Conservation (phyloP, 1,140 invertebrate genomes). For the Macrocentrus cingulum region DNA sequence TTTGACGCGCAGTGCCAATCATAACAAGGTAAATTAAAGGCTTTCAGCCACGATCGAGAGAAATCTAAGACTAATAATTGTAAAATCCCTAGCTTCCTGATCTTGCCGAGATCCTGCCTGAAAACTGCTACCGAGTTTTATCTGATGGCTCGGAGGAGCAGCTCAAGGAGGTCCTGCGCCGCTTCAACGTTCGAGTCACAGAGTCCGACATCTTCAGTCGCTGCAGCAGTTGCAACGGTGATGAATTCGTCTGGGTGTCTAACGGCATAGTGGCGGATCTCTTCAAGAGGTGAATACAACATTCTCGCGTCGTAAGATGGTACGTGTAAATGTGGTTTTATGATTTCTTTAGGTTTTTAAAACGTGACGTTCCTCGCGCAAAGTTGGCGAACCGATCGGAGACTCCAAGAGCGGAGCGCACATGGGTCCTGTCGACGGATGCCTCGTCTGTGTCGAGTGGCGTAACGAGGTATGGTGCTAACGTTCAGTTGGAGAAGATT, state of each 20-base stretch:
- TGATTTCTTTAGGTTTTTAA: slow-evolving; percentile 22
- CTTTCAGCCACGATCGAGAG: neutral
- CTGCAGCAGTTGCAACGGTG: slow-evolving; percentile 68
- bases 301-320: neutral
- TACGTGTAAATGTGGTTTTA: neutral
- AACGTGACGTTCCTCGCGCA: slow-evolving; percentile 19
- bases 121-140: slow-evolving; percentile 60
- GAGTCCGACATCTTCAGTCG: slow-evolving; percentile 67
- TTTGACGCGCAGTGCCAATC: slow-evolving; percentile 60
- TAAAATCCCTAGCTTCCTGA: slow-evolving; percentile 50
- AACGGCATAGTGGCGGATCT: slow-evolving; percentile 54
- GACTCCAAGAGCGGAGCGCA: slow-evolving; percentile 33
- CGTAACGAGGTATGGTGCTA: slow-evolving; percentile 48
- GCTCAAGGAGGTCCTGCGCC: slow-evolving; percentile 62
- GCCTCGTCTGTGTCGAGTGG: slow-evolving; percentile 47
- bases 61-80: neutral
- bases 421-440: slow-evolving; percentile 40
- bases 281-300: slow-evolving; percentile 34
- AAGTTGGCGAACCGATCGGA: neutral
- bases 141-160: slow-evolving; percentile 57
- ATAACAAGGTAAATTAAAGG: slow-evolving; percentile 45
- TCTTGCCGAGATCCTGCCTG: slow-evolving; percentile 48
- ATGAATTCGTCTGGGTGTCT: slow-evolving; percentile 60
- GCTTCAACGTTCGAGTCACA: slow-evolving; percentile 65
- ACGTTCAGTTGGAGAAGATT: slow-evolving; percentile 60